These are phyloP conservation scores for Piezodorus guildinii DNA, from an alignment of 1,140 invertebrate species.

Conservation along the genomic window DNA sequence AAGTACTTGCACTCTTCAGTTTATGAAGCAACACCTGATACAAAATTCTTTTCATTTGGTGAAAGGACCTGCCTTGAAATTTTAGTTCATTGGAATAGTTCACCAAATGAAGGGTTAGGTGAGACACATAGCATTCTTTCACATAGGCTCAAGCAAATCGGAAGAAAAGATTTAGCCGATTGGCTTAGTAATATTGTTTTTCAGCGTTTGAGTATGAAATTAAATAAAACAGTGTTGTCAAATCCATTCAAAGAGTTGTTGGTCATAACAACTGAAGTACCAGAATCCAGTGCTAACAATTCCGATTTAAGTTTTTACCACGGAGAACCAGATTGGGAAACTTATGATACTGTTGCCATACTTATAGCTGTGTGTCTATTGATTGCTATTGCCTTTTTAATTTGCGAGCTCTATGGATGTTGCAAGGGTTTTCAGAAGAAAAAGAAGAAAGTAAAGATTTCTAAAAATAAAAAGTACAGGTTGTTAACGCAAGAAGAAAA, in stretches of 20 bases:
- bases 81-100: neutral
- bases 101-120: constrained; percentile 4
- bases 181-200: constrained; percentile 11
- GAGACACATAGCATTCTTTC: neutral
- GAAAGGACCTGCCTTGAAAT: neutral
- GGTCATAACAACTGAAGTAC: neutral
- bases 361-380: neutral
- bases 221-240: constrained; percentile 1
- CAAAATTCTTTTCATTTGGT: neutral
- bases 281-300: neutral
- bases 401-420: neutral
- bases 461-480: too few species aligned
- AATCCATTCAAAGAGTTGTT: neutral
- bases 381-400: neutral
- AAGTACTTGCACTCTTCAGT: neutral
- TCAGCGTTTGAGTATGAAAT: neutral
- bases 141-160: constrained; percentile 6
- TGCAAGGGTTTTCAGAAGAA: too few species aligned
- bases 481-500: too few species aligned
- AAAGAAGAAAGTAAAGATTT: too few species aligned
- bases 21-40: neutral
- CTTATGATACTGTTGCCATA: neutral
- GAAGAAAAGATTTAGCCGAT: neutral
- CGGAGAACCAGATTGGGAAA: neutral
- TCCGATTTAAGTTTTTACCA: neutral